Base-by-base conservation (phyloP, 2,113 vertebrate genomes). In the Dicrurus megarhynchus region DNA sequence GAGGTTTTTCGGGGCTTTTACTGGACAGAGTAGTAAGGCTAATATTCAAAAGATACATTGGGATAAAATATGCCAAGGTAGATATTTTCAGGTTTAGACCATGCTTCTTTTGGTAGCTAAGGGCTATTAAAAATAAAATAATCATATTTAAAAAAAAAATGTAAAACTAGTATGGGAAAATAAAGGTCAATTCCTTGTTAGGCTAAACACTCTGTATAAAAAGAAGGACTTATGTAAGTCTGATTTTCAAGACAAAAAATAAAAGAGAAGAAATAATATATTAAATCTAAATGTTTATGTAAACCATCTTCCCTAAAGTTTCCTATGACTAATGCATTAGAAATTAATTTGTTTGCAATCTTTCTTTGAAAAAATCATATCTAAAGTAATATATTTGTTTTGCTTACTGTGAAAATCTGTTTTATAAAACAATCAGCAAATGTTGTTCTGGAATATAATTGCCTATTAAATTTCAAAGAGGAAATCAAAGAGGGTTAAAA, bases 401-500 rank as follows among this genome's bases (percentile, higher is more conserved):
- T 91, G 18, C 21, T 85, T 73, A 60, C 55, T 59, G 28, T 89
- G 23, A 83, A 61, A 79, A 83, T 50, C 27, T 79, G 27, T 52
- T 95, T 73, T 85, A 85, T 61, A 73, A 91, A 95, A 85, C 53
- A 82, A 83, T 65, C 26, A 84, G 22, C 6, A 94, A 87, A 87
- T 42, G 6, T 35, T 77, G 33, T 73, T 39, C 9, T 82, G 91
- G 28, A 85, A 81, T 61, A 75, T 69, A 93, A 93, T 85, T 91
- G 79, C 60, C 63, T 85, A 30, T 76, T 94, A 84, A 42, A 87
- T 89, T 87, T 82, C 85, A 95, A 97, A 94, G 78, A 96, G 56
- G 95, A 95, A 97, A 92, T 90, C 81, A 91, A 97, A 93, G 59
- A 84, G 81, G 33, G 80, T 44, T 91, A 94, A 95, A 92, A 95